phyloP scores from a whole-genome alignment of 2,113 vertebrate species.

The Echinops telfairi region DNA sequence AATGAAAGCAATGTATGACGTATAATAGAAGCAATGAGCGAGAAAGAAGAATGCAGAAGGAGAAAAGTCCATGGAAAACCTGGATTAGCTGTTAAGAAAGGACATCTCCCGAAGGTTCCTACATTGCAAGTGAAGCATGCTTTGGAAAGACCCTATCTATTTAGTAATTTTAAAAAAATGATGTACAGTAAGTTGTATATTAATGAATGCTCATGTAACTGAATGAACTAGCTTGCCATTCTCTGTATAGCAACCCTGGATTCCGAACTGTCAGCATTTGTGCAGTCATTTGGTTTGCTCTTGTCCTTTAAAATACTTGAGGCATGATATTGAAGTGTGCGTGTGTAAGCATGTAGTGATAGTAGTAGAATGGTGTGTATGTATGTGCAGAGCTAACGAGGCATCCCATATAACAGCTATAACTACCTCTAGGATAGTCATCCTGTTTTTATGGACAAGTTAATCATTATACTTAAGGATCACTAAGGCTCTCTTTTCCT shows the following conservation, averaged over 20 bases:
- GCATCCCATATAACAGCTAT: not conserved
- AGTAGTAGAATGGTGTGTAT: not conserved
- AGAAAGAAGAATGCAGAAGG: not conserved
- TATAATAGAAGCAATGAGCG: not conserved
- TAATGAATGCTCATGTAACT: not conserved
- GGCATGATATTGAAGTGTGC: not conserved
- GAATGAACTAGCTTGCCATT: not conserved
- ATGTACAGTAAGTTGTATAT: not conserved
- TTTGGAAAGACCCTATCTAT: not conserved
- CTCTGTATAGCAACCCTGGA: not conserved
- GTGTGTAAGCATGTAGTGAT: not conserved
- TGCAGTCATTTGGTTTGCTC: not conserved
- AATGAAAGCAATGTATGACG: slow-evolving; percentile 9
- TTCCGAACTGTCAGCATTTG: not conserved
- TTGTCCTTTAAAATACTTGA: slow-evolving; percentile 28
- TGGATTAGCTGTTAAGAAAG: not conserved
- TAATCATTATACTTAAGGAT: not conserved
- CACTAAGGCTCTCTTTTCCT: slow-evolving; percentile 4
- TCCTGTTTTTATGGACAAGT: slow-evolving; percentile 1
- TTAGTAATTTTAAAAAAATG: slow-evolving; percentile 20
- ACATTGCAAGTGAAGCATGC: not conserved
- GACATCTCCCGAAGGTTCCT: not conserved
- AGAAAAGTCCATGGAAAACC: not conserved
- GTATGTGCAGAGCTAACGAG: not conserved
- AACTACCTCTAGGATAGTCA: not conserved